Percentiles rank a stretch among this genome's conserved stretches.
Conservation (phyloP, 2,113 vertebrate species). For the Podiceps cristatus region DNA sequence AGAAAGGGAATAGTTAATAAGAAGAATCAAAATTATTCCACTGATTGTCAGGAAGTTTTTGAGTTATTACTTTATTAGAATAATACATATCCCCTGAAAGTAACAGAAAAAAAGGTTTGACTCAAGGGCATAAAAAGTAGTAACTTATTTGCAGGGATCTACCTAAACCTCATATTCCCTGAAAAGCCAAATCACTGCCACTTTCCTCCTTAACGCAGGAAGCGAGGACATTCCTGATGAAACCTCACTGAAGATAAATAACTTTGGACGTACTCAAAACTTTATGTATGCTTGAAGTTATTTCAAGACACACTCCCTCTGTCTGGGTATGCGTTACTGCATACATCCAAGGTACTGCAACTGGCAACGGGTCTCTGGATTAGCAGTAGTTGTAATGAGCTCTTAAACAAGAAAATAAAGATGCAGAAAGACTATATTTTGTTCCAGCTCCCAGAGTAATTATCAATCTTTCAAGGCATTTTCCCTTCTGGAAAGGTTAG, state of each 20-base stretch:
- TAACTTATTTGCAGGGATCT: neutral
- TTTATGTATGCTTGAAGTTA: neutral
- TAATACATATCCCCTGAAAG: neutral
- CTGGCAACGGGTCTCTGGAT: neutral
- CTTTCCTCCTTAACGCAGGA: neutral
- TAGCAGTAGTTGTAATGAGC: neutral
- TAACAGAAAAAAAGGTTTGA: neutral
- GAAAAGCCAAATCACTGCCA: neutral
- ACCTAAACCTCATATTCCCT: neutral
- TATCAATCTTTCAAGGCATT: neutral
- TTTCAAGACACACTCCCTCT: neutral
- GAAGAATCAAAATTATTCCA: neutral
- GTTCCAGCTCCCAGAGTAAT: neutral
- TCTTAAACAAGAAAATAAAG: neutral
- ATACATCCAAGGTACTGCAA: accelerated
- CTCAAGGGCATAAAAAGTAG: neutral
- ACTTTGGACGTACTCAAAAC: neutral
- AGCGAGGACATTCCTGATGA: neutral
- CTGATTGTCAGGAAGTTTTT: neutral
- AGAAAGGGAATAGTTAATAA: neutral
- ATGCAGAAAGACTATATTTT: neutral
- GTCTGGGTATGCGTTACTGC: neutral
- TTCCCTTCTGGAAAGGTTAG: neutral
- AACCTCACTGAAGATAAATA: neutral
- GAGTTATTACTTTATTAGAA: neutral